These are phyloP conservation scores for Chrysolina oricalcia DNA, from an alignment of 2,888 invertebrate genomes.

Conservation along the genomic window DNA sequence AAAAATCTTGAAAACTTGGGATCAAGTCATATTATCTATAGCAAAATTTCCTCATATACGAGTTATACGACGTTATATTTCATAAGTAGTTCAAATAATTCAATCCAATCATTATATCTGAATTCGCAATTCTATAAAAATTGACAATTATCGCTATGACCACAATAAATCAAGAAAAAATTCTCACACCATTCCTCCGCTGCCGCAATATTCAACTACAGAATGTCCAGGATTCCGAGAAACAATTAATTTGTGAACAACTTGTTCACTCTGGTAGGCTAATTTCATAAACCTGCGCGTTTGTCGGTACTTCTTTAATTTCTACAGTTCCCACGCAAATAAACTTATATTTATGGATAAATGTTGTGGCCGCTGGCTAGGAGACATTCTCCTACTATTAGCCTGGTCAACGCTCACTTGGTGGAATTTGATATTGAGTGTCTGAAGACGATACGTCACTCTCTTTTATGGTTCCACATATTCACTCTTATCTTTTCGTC, in stretches of 20 bases:
- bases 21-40: no score
- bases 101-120: no score
- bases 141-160: not conserved
- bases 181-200: conserved; percentile 5
- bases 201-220: conserved; percentile 31
- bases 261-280: conserved; percentile 53
- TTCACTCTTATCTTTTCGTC: no score
- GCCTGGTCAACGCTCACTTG: conserved; percentile 2
- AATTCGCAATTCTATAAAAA: no score
- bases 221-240: conserved; percentile 45
- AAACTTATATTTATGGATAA: conserved; percentile 60
- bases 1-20: no score
- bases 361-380: conserved; percentile 32
- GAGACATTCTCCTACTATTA: conserved; percentile 20
- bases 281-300: conserved; percentile 50
- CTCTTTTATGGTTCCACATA: not conserved
- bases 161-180: not conserved
- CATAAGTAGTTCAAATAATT: no score
- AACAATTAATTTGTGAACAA: conserved; percentile 53
- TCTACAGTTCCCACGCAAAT: conserved; percentile 63
- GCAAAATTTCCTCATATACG: no score
- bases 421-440: not conserved
- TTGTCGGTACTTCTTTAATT: conserved; percentile 53
- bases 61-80: no score
- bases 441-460: not conserved